Conservation (phyloP, 2,113 vertebrate genomes). For the Callithrix jacchus region DNA sequence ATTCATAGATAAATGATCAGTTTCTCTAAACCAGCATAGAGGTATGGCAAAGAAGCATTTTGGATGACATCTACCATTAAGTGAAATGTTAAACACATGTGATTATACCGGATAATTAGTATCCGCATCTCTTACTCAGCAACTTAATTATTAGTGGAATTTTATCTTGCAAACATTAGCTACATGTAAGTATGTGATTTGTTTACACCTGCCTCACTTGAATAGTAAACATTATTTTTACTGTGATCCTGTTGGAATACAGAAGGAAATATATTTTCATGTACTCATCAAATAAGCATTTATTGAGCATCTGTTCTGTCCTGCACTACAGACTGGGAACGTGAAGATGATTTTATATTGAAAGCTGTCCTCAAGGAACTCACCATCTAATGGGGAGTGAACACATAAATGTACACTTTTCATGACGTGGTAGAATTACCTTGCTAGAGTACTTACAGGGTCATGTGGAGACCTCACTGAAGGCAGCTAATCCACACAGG, state of each 20-base stretch:
- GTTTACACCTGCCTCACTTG: neutral
- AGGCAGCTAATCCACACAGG: neutral
- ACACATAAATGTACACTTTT: neutral
- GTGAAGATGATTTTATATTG: neutral
- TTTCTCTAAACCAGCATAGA: neutral
- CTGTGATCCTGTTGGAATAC: neutral
- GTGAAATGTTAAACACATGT: neutral
- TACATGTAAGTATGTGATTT: neutral
- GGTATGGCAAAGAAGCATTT: neutral
- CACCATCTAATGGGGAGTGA: neutral
- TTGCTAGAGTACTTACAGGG: neutral
- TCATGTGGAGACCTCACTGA: neutral
- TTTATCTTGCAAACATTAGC: neutral
- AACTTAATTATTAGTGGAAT: constrained; percentile 3
- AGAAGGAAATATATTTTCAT: neutral
- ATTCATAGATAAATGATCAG: neutral
- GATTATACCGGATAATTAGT: neutral
- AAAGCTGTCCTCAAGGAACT: neutral
- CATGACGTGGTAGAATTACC: neutral
- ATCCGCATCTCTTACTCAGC: neutral
- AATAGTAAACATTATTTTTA: constrained; percentile 20
- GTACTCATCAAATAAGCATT: neutral
- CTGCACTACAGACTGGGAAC: neutral
- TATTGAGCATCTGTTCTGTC: neutral
- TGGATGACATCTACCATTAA: neutral